Evolutionary conservation across 1,140 invertebrate genomes (phyloP).

Genomic region (Gryllus bimaculatus): DNA sequence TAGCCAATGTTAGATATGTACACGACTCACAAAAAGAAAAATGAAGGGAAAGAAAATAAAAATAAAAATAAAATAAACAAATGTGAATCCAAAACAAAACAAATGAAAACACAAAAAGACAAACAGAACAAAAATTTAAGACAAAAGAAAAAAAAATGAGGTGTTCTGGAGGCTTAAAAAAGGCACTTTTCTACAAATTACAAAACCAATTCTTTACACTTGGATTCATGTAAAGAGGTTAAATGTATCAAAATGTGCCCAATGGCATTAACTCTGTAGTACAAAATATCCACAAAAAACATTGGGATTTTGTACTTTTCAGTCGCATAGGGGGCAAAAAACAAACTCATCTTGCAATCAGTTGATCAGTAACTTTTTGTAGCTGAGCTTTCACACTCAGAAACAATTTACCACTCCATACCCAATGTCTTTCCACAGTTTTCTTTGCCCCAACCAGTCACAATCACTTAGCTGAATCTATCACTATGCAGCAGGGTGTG

Average conservation of each 20-base stretch:
- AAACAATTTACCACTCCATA: conserved; percentile 35
- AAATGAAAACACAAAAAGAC: conserved; percentile 25
- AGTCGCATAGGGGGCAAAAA: conserved; percentile 5
- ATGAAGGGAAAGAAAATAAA: conserved; percentile 34
- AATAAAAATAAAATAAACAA: conserved; percentile 7
- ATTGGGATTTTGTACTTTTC: conserved; percentile 11
- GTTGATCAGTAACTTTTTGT: not conserved
- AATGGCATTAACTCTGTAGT: conserved; percentile 20
- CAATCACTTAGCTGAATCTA: not conserved
- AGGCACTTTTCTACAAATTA: conserved; percentile 37
- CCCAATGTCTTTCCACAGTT: not conserved
- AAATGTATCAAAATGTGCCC: conserved; percentile 14
- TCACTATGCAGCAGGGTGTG: not conserved
- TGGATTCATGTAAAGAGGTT: conserved; percentile 10
- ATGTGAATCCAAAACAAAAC: conserved; percentile 20
- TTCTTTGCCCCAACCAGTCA: not conserved
- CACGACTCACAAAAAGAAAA: conserved; percentile 28
- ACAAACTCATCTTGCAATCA: not conserved
- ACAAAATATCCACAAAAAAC: conserved; percentile 25
- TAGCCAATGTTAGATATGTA: not conserved
- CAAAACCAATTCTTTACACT: conserved; percentile 19
- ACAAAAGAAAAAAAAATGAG: conserved; percentile 9
- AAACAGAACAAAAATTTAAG: conserved; percentile 7
- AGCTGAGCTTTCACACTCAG: conserved; percentile 28
- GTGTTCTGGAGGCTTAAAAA: conserved; percentile 27